Conservation (phyloP, 1,140 invertebrate species). For the Sarcophaga peregrina region DNA sequence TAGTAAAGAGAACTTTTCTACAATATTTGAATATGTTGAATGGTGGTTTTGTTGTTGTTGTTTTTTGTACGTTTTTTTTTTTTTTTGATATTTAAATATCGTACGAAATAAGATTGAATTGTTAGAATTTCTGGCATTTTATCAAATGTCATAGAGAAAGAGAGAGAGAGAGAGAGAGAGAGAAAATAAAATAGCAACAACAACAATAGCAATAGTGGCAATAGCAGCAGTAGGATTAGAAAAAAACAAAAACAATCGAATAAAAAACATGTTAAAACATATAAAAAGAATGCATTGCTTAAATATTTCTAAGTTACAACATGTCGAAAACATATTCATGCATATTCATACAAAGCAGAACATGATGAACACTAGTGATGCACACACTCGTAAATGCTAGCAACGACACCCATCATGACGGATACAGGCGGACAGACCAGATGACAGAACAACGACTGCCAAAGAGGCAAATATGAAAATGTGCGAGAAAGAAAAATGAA, state of each 20-base stretch:
- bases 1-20: too few relatives aligned
- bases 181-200: too few relatives aligned
- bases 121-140: conserved; percentile 63
- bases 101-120: conserved; percentile 36
- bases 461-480: not conserved
- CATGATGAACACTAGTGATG: not conserved
- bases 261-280: not conserved
- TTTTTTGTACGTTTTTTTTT: not conserved
- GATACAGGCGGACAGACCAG: not conserved
- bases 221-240: too few relatives aligned
- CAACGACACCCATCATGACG: not conserved
- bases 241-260: not conserved
- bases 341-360: not conserved
- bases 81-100: conserved; percentile 1
- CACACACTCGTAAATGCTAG: too few relatives aligned
- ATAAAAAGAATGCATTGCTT: conserved; percentile 15
- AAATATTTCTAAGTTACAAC: conserved; percentile 30
- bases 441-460: not conserved
- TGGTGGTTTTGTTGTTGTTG: too few relatives aligned
- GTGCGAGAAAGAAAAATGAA: not conserved
- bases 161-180: too few relatives aligned
- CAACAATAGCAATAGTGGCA: too few relatives aligned
- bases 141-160: conserved; percentile 59
- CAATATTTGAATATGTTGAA: too few relatives aligned
- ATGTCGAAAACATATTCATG: conserved; percentile 23